Base-by-base conservation (phyloP, 2,888 invertebrate species). In the Aleiodes alternator region DNA sequence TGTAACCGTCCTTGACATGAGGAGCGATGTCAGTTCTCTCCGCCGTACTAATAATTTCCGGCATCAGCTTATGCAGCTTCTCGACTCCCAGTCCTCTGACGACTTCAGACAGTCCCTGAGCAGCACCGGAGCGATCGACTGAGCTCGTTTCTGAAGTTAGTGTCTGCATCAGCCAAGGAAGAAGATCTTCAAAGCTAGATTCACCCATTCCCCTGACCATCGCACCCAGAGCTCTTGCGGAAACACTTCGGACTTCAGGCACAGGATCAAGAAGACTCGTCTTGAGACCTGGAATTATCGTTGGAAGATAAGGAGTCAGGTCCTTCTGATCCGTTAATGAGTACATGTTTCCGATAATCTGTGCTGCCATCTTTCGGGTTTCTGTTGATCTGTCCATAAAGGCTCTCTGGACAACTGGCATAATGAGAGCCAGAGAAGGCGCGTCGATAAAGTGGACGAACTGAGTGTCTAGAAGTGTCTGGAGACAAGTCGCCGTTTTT, bases 401-500 rank as follows among this genome's bases (percentile, higher is more conserved):
- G 9, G 99, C 98, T 81, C 99, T 92, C 90, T 98, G 96, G 38
- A 99, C 98, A 4, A 99, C 98, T 0, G 99, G 99, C 99, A 99
- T 99, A 85, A 99, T 98, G 71, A 99, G 92, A 76, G 99, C 99
- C 29, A 99, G 92, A 0, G 99, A 99, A 0, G 99, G 98, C 3
- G 99, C 98, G 90, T 99, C 99, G 85, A 99, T 98, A 90, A 99
- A 98, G 90, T 99, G 99, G 57, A 99, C 98, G 91, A 99, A 99
- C 90, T 98, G 96, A 0, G 97, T 97, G 90, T 97, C 96, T n/a
- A 97, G 90, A 34, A 99, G 91, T 0, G 96, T 97, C 88, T 97
- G 96, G n/a, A 99, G 92, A 86, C 98, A 98, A 0, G 93, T 93
- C 0, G 97, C 96, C 0, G 99, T 99, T 90, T 97, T 97, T 88